Percentiles rank a stretch among this genome's conserved stretches.
phyloP scores from a whole-genome alignment of 2,888 invertebrate species.

The Ditylenchus weischeri region DNA sequence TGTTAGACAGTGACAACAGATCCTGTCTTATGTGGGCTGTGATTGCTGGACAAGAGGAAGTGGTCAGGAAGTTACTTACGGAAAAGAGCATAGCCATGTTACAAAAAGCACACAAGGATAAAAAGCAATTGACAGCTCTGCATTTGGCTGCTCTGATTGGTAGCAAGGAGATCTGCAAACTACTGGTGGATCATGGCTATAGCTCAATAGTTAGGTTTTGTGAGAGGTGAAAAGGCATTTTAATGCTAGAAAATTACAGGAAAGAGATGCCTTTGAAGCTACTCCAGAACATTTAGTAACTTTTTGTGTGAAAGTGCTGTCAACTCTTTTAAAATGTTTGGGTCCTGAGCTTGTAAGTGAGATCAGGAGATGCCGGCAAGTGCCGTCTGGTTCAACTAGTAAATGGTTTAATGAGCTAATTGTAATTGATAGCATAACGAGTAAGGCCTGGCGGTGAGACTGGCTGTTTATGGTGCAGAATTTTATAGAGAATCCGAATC shows the following conservation, averaged over 20 bases:
- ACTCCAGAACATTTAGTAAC: slow-evolving; percentile 51
- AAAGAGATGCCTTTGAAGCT: slow-evolving; percentile 38
- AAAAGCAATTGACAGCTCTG: slow-evolving; percentile 37
- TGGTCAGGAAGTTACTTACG: slow-evolving; percentile 29
- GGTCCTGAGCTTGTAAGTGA: no score
- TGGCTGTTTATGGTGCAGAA: no score
- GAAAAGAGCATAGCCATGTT: slow-evolving; percentile 13
- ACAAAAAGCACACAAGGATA: slow-evolving; percentile 26
- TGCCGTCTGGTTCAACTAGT: no score
- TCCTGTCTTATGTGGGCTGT: slow-evolving; percentile 57
- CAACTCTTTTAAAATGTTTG: no score
- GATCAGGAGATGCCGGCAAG: no score
- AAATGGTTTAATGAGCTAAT: no score
- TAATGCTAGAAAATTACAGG: slow-evolving; percentile 23
- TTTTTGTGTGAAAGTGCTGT: neutral
- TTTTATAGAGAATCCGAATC: no score
- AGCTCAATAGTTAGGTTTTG: slow-evolving; percentile 30
- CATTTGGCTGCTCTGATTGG: slow-evolving; percentile 54
- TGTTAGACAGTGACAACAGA: slow-evolving; percentile 49
- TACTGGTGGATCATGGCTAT: slow-evolving; percentile 46
- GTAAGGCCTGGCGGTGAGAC: no score
- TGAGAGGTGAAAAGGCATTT: no score
- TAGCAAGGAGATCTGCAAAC: slow-evolving; percentile 45
- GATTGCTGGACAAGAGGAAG: slow-evolving; percentile 37
- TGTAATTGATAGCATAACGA: no score